Percentiles rank a stretch among this genome's conserved stretches.
Conservation (phyloP, 2,888 invertebrate genomes). For the Epinotia brunnichana region DNA sequence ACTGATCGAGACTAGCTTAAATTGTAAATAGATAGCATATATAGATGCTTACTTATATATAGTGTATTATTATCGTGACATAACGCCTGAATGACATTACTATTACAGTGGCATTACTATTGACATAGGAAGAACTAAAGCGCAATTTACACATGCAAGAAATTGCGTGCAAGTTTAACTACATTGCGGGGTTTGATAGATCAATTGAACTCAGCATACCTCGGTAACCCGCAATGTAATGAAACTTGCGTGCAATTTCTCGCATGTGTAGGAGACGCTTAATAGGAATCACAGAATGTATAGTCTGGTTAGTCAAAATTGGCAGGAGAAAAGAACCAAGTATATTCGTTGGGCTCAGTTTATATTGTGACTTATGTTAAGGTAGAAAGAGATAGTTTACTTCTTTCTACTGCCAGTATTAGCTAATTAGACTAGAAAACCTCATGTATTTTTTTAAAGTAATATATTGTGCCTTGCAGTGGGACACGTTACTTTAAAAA, state of each 20-base stretch:
- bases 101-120: slow-evolving; percentile 11
- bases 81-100: slow-evolving; percentile 15
- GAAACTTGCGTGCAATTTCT: too few species aligned
- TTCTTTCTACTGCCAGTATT: background rate
- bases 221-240: too few species aligned
- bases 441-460: too few species aligned
- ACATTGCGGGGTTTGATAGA: too few species aligned
- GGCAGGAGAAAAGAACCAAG: background rate
- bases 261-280: too few species aligned
- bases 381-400: background rate
- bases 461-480: too few species aligned
- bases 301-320: background rate
- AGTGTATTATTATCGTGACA: slow-evolving; percentile 35
- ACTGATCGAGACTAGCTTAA: slow-evolving; percentile 45
- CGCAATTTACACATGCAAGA: too few species aligned
- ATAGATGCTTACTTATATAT: slow-evolving; percentile 38
- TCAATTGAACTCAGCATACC: too few species aligned
- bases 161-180: too few species aligned
- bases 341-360: background rate
- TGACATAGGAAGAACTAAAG: too few species aligned
- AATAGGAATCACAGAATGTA: background rate
- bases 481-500: too few species aligned
- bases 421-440: background rate
- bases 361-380: background rate
- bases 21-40: slow-evolving; percentile 43